Evolutionary conservation across 1,140 invertebrate genomes (phyloP).

Genomic region (Chrysopa pallens): DNA sequence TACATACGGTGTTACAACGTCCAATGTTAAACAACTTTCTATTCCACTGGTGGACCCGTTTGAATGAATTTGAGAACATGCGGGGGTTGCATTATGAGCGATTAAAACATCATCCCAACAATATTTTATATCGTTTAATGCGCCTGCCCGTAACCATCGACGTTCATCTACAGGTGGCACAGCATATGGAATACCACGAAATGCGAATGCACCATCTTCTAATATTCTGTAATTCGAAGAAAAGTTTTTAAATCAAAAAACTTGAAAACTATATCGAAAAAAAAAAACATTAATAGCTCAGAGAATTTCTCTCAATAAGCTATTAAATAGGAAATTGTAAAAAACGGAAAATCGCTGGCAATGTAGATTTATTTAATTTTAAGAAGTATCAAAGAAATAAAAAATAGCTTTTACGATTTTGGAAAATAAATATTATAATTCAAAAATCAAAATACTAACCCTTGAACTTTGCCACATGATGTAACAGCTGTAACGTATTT

Average conservation of each 20-base stretch:
- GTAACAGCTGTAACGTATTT: conserved; percentile 52
- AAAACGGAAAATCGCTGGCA: no score
- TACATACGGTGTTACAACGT: conserved; percentile 55
- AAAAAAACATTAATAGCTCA: no score
- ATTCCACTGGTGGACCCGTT: conserved; percentile 42
- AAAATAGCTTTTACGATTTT: no score
- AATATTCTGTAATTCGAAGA: conserved; percentile 28
- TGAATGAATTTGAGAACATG: conserved; percentile 45
- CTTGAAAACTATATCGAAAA: no score
- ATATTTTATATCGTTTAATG: conserved; percentile 40
- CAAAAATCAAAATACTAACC: no score
- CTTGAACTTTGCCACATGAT: conserved; percentile 60
- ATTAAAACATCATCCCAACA: conserved; percentile 65
- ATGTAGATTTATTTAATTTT: no score
- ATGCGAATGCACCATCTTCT: conserved; percentile 58
- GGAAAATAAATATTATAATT: no score
- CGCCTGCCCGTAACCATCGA: conserved; percentile 52
- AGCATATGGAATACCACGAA: conserved; percentile 74
- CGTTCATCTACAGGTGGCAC: conserved; percentile 48
- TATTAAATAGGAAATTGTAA: no score
- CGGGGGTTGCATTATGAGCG: conserved; percentile 41
- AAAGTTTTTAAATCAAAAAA: no score
- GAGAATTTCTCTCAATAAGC: no score
- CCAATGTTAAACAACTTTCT: conserved; percentile 67
- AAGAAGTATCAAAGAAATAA: no score